Evolutionary conservation across 37 sponge, comb jelly and placozoan genomes (phyloP), one percentile per base, ranked within the genome.

Genomic region (Bolinopsis microptera): DNA sequence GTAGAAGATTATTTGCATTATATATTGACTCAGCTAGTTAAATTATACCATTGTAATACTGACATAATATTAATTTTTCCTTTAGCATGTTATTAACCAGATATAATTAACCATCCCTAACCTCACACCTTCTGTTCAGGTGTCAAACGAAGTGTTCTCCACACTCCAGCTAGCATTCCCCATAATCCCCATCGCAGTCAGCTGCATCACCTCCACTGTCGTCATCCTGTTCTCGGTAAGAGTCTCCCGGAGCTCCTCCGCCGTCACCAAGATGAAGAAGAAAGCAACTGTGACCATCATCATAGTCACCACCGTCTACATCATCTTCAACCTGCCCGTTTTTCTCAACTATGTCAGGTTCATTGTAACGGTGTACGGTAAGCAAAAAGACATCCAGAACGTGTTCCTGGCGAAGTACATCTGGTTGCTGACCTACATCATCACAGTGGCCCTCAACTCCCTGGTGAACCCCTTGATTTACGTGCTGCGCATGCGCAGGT

Each of bases 261-360:
- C 41, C 41, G 90, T 34, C 61, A 24, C 26, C 26, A 13, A 34
- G 30, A 38, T 41, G 38, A 86, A 86, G 36, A 28, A 38, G 16
- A 28, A 39, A 86, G 90, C 90, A 39, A 39, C 90, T 30, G 28
- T 86, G 36, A 86, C 90, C 48, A 86, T 86, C 90, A 86, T 86
- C 26, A 28, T 86, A 23, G 90, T 86, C 21, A 86, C 90, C 24
- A 22, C 3, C 61, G 90, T 86, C 90, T 86, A 86, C 90, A 86
- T 86, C 61, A 16, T 86, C 61, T 86, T 86, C 30, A 86, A 86
- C 31, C 61, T 86, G 25, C 90, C 90, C 30, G 90, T 86, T 2
- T 86, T 86, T 23, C 31, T 86, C 41, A 86, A 86, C 90, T 86
- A 86, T 48, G 39, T 26, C 90, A 35, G 90, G 48, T 86, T n/a